Evolutionary conservation across 2,888 invertebrate species (phyloP).

Genomic region (Drosophila pseudotakahashii): DNA sequence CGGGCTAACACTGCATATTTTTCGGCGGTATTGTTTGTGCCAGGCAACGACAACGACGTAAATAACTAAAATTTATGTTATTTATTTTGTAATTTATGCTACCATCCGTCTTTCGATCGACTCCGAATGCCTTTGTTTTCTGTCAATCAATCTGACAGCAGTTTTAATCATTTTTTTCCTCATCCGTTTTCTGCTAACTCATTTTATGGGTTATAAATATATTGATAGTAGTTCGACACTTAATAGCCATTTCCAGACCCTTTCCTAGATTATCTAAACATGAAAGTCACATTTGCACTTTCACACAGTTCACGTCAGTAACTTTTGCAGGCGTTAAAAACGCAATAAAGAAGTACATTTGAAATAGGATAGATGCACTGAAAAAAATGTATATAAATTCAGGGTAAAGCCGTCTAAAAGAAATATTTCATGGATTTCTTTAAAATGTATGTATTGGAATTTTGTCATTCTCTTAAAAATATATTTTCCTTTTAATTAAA

Average conservation of each 20-base stretch:
- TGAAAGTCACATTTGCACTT: slow-evolving; percentile 8
- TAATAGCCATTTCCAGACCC: slow-evolving; percentile 7
- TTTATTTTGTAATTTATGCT: slow-evolving; percentile 75
- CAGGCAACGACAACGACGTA: slow-evolving; percentile 64
- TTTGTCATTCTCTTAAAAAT: too few relatives aligned
- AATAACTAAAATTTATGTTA: slow-evolving; percentile 60
- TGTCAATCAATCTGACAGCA: slow-evolving; percentile 67
- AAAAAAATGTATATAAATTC: too few relatives aligned
- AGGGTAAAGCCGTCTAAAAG: too few relatives aligned
- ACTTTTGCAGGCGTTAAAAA: background rate
- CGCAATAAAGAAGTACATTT: too few relatives aligned
- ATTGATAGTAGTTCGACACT: slow-evolving; percentile 19
- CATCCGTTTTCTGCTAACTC: background rate
- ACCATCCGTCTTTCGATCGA: slow-evolving; percentile 42
- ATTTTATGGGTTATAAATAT: slow-evolving; percentile 3
- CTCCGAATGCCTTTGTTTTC: slow-evolving; percentile 47
- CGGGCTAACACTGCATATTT: slow-evolving; percentile 51
- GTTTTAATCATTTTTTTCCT: slow-evolving; percentile 58
- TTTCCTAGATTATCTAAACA: slow-evolving; percentile 16
- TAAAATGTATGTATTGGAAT: too few relatives aligned
- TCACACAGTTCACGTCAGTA: background rate
- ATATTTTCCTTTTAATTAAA: too few relatives aligned
- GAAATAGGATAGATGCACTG: too few relatives aligned
- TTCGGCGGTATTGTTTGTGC: slow-evolving; percentile 36
- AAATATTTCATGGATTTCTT: too few relatives aligned